Evolutionary conservation across 2,113 vertebrate genomes (phyloP), one percentile per base, ranked within the genome.

Genomic region (Hemicordylus capensis): DNA sequence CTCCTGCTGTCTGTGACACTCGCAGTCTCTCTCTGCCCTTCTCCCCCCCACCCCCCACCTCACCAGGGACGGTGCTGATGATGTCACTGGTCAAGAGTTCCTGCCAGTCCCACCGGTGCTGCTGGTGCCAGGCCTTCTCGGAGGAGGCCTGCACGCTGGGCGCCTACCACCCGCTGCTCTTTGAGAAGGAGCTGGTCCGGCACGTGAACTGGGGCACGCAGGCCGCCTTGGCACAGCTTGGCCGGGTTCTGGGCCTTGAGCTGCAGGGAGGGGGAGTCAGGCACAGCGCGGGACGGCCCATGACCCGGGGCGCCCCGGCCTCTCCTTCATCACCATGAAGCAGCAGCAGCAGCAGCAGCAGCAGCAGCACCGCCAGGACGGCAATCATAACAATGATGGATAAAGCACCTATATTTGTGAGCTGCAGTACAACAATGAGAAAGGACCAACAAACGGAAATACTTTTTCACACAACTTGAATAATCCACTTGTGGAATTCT

Each of bases 41-140:
- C 31, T 56, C 4, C 3, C 20, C 48, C 67, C 9, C 42, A 31
- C n/a, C 51, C 61, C 64, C 46, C 17, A 4, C 42, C 26, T 15
- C 46, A 12, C 8, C 85, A 97, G 97, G 97, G 34, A 96, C 95
- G 0, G 91, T 97, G 72, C 90, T 97, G 88, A 97, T 97, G 97
- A 96, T 97, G 96, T 96, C 96, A 0, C 84, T 97, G 85, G 97
- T 97, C 26, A 95, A 97, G 96, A 97, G 92, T 97, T 96, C 93
- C 93, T 97, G 89, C 97, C 96, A 95, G 92, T 97, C 97, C 0
- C 95, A 96, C 89, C 95, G 96, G 15, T 97, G 97, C 82, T 97
- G 97, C 73, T 97, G 97, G 87, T 97, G 97, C 92, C 96, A 97
- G 93, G 94, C 92, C 6, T 97, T 96, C 92, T 92, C 85, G 7